Evolutionary conservation across 2,113 vertebrate genomes (phyloP), one percentile per base, ranked within the genome.

Genomic region (Centropristis striata): DNA sequence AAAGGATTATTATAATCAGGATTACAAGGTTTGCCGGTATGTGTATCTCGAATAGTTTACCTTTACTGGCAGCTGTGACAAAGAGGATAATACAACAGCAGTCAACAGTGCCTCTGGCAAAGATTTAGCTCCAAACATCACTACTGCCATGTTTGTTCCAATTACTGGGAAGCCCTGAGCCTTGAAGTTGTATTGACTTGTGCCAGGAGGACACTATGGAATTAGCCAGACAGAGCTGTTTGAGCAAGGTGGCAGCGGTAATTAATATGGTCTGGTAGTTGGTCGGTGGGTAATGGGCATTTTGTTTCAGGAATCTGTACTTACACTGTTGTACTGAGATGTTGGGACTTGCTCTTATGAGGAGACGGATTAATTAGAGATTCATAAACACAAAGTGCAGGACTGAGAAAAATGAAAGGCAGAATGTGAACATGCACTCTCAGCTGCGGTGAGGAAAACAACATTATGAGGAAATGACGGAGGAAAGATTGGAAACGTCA

Each of bases 91-190:
- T 71, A 78, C 74, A 74, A 71, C 89, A 73, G 78, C 37, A 90
- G 77, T 89, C 83, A 73, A 67, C 69, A 75, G 68, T 46, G 87
- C 92, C 80, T 81, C 75, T 70, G 87, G 90, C 84, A 83, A 84
- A 91, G 83, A 92, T 82, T 92, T 84, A 49, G 79, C 82, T 69
- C 73, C 76, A 84, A 88, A 84, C 89, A 87, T 88, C 75, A 80
- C 79, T 81, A 85, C 93, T 94, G 91, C 93, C 87, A 93, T 88
- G 82, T 96, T 92, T 93, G 96, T 97, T 96, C 95, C 95, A 97
- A 97, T 97, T 96, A 96, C 94, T 95, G 93, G 93, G 94, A 96
- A 94, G 86, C 94, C 94, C 86, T 95, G 94, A 96, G 93, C 95
- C 94, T 92, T 96, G 94, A 96, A 96, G 93, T 93, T 91, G 88